phyloP scores from a whole-genome alignment of 2,797 vertebrate species.

The Podargus strigoides region DNA sequence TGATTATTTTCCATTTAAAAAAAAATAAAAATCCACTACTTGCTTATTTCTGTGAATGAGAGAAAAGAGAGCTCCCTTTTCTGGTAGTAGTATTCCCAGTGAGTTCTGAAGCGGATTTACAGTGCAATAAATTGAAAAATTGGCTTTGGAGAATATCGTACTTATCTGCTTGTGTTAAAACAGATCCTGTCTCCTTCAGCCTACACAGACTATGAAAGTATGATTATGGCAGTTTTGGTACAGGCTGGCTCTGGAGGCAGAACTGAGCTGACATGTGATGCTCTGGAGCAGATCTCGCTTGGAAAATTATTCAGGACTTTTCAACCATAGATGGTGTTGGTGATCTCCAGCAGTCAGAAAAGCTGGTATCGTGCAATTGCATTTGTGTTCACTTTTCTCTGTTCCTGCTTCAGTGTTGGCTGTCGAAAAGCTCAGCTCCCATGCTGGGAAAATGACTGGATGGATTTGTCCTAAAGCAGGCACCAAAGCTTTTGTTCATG shows the following conservation, averaged over 20 bases:
- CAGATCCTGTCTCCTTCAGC: background rate
- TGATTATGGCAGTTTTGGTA: background rate
- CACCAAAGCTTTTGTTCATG: slow-evolving; percentile 12
- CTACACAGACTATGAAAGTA: accelerated
- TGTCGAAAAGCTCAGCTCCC: background rate
- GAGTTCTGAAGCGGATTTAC: background rate
- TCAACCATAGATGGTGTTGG: background rate
- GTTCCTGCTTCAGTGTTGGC: background rate
- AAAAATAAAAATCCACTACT: background rate
- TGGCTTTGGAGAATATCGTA: background rate
- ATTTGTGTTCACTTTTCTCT: background rate
- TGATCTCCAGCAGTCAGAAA: background rate
- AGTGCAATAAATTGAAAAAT: background rate
- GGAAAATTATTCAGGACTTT: background rate
- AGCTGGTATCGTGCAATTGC: background rate
- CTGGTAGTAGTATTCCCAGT: background rate
- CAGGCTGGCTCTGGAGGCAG: background rate
- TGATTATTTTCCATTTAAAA: background rate
- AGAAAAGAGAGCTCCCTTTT: background rate
- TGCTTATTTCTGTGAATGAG: background rate
- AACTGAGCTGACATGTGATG: background rate
- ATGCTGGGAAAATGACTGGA: background rate
- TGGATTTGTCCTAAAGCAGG: slow-evolving; percentile 3
- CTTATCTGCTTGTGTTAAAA: background rate
- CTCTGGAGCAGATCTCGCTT: background rate